phyloP scores from a whole-genome alignment of 2,888 invertebrate genomes.

The Eremobia ochroleuca region DNA sequence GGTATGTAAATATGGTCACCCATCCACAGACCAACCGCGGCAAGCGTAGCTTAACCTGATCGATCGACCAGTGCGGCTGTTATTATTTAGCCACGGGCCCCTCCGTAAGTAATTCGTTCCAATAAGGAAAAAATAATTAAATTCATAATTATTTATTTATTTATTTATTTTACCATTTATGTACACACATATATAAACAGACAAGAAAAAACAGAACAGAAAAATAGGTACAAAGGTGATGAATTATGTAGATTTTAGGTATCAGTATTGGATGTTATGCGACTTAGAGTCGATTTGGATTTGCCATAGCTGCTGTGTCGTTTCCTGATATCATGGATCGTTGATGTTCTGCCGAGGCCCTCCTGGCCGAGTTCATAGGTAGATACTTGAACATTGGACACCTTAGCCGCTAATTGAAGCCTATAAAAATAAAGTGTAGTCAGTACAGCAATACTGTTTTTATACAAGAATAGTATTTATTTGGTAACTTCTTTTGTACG shows the following conservation, averaged over 20 bases:
- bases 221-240: too few species aligned
- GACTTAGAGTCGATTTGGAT: background rate
- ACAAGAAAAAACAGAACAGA: too few species aligned
- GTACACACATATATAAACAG: too few species aligned
- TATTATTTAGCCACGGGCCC: too few species aligned
- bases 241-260: too few species aligned
- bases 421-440: constrained; percentile 59
- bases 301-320: constrained; percentile 73
- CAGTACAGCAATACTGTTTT: background rate
- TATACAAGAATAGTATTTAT: background rate
- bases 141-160: too few species aligned
- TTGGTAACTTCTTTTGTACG: background rate
- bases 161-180: too few species aligned
- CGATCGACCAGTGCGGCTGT: too few species aligned
- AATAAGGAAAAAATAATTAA: constrained; percentile 1
- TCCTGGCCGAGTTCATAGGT: background rate
- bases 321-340: constrained; percentile 74
- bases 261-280: rapidly evolving
- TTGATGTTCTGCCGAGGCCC: constrained; percentile 66
- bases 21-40: too few species aligned
- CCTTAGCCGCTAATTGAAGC: constrained; percentile 66
- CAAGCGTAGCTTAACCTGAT: too few species aligned
- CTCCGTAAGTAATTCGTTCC: background rate
- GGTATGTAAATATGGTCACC: too few species aligned
- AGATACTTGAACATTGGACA: constrained; percentile 2